Evolutionary conservation across 2,797 vertebrate species (phyloP).

Genomic region (Mormyrops attenuatus): DNA sequence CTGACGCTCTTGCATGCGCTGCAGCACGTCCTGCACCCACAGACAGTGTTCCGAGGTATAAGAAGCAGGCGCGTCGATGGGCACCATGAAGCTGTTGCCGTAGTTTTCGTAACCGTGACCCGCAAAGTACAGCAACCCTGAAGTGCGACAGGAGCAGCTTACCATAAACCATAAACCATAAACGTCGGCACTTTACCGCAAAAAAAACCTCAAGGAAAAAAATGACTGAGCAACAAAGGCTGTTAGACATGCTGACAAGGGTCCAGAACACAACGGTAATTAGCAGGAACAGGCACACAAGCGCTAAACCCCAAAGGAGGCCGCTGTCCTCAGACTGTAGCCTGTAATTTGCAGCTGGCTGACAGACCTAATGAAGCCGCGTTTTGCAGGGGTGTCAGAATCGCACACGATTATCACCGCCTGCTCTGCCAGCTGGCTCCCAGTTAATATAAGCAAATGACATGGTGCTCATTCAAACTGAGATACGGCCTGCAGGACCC

Average conservation of each 20-base stretch:
- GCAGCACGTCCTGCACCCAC: conserved; percentile 74
- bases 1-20: conserved; percentile 72
- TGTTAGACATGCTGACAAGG: background rate
- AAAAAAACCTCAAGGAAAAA: background rate
- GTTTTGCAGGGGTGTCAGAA: background rate
- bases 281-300: background rate
- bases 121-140: conserved; percentile 81
- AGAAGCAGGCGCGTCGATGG: conserved; percentile 69
- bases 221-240: background rate
- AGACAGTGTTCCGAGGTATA: conserved; percentile 75
- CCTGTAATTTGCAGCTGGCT: background rate
- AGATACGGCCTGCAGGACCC: background rate
- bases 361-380: background rate
- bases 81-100: conserved; percentile 86
- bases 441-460: background rate
- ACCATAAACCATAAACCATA: too few relatives aligned
- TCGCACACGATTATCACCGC: background rate
- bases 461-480: background rate
- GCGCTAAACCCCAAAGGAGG: background rate
- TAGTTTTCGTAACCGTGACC: conserved; percentile 82
- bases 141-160: background rate
- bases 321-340: background rate
- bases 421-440: background rate
- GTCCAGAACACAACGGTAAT: background rate
- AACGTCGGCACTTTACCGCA: background rate